Evolutionary conservation across 2,888 invertebrate genomes (phyloP), one percentile per base, ranked within the genome.

Genomic region (Cordilura impudica): DNA sequence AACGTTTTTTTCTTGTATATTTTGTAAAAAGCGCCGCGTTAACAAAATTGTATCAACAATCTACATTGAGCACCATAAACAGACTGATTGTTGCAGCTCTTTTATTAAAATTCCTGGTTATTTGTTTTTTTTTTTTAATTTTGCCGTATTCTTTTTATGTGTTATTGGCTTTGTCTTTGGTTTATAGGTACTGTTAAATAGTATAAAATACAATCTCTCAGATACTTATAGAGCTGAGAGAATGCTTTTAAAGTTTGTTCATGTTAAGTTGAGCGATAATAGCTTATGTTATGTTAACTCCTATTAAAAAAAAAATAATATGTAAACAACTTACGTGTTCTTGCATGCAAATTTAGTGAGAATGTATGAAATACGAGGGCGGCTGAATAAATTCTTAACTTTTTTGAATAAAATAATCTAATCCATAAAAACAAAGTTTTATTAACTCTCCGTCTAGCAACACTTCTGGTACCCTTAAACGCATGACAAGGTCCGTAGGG

Each of bases 11-110:
- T 47, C 16, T 61, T 7, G n/a, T n/a, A 35, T 29, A 12, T 61
- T 16, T 16, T 35, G 12, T 19, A 35, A 18, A 14, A 35, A 75
- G 61, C 71, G 63, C 35, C 66, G 67, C 49, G 45, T 75, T 63
- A 26, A 35, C 2, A 43, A 14, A 43, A 49, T 31, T 51, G 5
- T 12, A 61, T 47, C 51, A 45, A 63, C 71, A 75, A 75, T 67
- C 63, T 49, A 47, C 61, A 45, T 72, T 72, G 71, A 79, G 79
- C 79, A 79, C 79, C 79, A 72, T 75, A 67, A 75, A 79, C 71
- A 75, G 79, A 79, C 79, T 79, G 71, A 31, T 67, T 49, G 63
- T 51, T 63, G 63, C 26, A 60, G 35, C 53, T 74, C 56, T 72
- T 71, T 58, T 45, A 49, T 12, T 23, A 49, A 63, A 49, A 63